Conservation (phyloP, 2,797 vertebrate species). For the Pseudochromis fuscus region DNA sequence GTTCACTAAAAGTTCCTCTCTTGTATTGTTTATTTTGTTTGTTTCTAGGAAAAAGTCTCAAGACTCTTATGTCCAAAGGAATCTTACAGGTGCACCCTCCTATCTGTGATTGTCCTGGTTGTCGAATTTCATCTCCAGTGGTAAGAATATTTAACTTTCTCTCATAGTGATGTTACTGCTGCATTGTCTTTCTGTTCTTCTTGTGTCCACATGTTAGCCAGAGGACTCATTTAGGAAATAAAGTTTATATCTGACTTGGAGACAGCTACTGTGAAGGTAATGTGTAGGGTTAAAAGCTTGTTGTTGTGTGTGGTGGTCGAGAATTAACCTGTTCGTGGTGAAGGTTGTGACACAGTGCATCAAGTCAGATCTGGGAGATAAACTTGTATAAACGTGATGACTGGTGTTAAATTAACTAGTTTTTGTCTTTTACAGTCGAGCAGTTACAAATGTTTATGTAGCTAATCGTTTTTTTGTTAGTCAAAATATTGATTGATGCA, state of each 20-base stretch:
- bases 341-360: neutral
- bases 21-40: no score
- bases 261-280: neutral
- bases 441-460: neutral
- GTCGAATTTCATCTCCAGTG: constrained; percentile 99
- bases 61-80: constrained; percentile 99
- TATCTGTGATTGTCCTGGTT: constrained; percentile 99
- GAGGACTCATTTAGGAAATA: neutral
- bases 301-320: constrained; percentile 4
- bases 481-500: neutral
- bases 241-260: constrained; percentile 12
- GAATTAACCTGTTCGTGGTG: neutral
- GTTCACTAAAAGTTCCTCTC: constrained; percentile 31
- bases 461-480: constrained; percentile 1
- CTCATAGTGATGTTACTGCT: constrained; percentile 8
- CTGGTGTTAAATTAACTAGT: neutral
- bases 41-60: constrained; percentile 96
- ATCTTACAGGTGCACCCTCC: constrained; percentile 99
- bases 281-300: neutral
- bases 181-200: neutral
- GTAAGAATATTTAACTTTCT: constrained; percentile 87
- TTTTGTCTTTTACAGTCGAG: neutral
- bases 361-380: neutral
- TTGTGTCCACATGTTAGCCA: neutral
- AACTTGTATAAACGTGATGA: neutral